phyloP scores from a whole-genome alignment of 2,888 invertebrate genomes.

The Ganaspis brasiliensis region DNA sequence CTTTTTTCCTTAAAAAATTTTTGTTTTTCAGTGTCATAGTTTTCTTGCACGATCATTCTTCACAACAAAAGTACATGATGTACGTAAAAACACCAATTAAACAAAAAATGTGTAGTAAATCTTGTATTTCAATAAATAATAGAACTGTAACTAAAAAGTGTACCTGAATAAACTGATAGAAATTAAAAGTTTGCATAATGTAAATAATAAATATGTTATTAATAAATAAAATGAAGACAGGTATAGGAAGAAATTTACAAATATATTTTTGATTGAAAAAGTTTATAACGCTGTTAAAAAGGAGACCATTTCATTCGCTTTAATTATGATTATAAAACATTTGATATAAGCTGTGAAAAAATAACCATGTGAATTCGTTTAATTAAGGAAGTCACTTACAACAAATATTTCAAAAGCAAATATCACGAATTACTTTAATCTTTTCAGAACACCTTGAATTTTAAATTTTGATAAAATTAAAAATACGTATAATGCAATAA shows the following conservation, averaged over 20 bases:
- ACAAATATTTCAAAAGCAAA: not conserved
- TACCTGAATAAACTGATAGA: too few relatives aligned
- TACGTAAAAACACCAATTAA: too few relatives aligned
- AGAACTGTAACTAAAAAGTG: too few relatives aligned
- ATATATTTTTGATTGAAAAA: conserved; percentile 2
- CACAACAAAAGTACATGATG: too few relatives aligned
- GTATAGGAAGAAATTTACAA: not conserved
- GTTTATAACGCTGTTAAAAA: conserved; percentile 9
- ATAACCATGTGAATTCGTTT: not conserved
- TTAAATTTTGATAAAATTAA: not conserved
- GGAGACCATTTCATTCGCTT: conserved; percentile 6
- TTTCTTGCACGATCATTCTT: too few relatives aligned
- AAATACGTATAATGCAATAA: not conserved
- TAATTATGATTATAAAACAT: not conserved
- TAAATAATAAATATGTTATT: not conserved
- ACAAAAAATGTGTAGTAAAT: too few relatives aligned
- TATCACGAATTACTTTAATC: conserved; percentile 2
- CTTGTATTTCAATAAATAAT: too few relatives aligned
- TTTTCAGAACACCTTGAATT: not conserved
- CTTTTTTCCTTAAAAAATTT: too few relatives aligned
- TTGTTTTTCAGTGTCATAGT: too few relatives aligned
- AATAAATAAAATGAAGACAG: not conserved
- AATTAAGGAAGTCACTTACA: conserved; percentile 13
- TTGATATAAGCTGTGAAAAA: conserved; percentile 1
- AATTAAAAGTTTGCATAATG: too few relatives aligned